Conservation (phyloP, 2,797 vertebrate genomes). For the Scomberomorus guttatus region DNA sequence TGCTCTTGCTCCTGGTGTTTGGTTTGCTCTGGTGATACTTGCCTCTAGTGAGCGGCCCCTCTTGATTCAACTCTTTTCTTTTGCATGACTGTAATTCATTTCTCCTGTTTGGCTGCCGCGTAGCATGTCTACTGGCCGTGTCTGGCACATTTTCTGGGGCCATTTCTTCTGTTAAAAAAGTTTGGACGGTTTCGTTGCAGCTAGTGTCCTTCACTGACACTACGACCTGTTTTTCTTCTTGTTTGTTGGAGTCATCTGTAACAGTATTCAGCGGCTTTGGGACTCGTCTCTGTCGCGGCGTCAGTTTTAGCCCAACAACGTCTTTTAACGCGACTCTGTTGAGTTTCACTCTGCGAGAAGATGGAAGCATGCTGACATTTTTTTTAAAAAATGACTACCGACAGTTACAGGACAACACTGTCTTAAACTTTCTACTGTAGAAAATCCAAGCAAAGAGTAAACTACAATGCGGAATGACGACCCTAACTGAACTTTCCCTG, state of each 20-base stretch:
- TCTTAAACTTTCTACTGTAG: neutral
- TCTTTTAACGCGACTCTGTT: conserved; percentile 58
- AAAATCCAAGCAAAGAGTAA: neutral
- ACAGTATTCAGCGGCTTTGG: fast-evolving
- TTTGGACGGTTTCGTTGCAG: neutral
- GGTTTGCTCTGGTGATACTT: conserved; percentile 27
- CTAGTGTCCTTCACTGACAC: neutral
- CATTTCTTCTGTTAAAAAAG: neutral
- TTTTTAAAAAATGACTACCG: neutral
- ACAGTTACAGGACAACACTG: fast-evolving
- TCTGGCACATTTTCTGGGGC: neutral
- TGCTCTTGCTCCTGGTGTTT: conserved; percentile 8
- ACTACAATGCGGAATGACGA: fast-evolving
- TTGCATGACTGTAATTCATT: fast-evolving
- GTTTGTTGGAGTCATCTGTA: neutral
- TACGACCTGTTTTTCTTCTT: fast-evolving
- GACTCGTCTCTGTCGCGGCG: conserved; percentile 35
- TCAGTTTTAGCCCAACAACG: neutral
- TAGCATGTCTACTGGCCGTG: fast-evolving
- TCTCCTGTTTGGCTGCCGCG: neutral
- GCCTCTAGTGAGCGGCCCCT: conserved; percentile 16
- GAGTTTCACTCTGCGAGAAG: conserved; percentile 55
- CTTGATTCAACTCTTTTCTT: neutral
- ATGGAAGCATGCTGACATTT: conserved; percentile 48
- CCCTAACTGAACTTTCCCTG: fast-evolving